Base-by-base conservation (phyloP, 2,113 vertebrate genomes). In the Falcunculus frontatus region DNA sequence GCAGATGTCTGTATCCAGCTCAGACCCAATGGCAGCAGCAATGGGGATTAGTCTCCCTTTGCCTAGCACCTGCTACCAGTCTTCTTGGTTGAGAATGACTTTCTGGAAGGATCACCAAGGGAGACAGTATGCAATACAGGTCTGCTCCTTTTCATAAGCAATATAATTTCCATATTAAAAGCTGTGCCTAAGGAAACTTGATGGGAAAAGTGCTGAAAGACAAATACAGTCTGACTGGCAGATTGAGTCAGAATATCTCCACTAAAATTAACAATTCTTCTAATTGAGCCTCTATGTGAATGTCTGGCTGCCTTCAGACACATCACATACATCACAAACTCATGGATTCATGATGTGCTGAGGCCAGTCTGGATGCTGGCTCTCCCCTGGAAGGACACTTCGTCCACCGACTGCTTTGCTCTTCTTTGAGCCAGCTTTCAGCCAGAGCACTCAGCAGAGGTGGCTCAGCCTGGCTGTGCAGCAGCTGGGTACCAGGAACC, bases 361-460 rank as follows among this genome's bases (percentile, higher is more conserved):
- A 91, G 47, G 44, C n/a, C 67, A 39, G 2, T 3, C 17, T 50
- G n/a, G 47, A 32, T 46, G 20, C 26, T 83, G 62, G 5, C 6
- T 75, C 16, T 79, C 9, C 20, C 26, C 8, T 1, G 15, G 44
- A 46, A 59, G 30, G 47, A 14, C 10, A 6, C 9, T 37, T 82
- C 37, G 57, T 46, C n/a, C 46, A 7, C 21, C 0, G 0, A 13
- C 9, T 32, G 18, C 33, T 86, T 83, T 88, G 18, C 7, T 49
- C n/a, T 44, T 65, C 64, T 53, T 52, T n/a, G n/a, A n/a, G 26
- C 23, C 33, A 26, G 33, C 57, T 64, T 86, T 62, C 33, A 89
- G 10, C 15, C 42, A 16, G 39, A 55, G 72, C 44, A 59, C 35
- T 17, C 72, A 59, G 47, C 42, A 47, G 55, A 46, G 14, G 26